Evolutionary conservation across 2,797 vertebrate species (phyloP).

Genomic region (Saguinus oedipus): DNA sequence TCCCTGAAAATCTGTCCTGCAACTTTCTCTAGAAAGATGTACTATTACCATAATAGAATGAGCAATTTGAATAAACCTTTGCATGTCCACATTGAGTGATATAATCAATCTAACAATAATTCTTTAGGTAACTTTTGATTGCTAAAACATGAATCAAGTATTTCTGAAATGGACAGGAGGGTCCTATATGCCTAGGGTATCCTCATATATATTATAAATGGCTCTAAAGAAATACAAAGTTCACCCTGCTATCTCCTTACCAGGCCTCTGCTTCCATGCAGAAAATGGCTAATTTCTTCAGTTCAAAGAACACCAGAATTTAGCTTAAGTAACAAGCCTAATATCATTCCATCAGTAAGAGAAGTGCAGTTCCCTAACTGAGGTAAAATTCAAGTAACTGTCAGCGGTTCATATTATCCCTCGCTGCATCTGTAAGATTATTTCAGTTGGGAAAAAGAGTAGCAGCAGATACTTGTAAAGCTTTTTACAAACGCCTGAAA

Average conservation of each 20-base stretch:
- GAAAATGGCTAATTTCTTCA: neutral
- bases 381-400: constrained; percentile 19
- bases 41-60: neutral
- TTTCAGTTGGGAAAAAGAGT: constrained; percentile 15
- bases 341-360: constrained; percentile 8
- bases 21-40: neutral
- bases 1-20: neutral
- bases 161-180: constrained; percentile 29
- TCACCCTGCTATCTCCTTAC: neutral
- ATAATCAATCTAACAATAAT: constrained; percentile 3
- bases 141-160: constrained; percentile 2
- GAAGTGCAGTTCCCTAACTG: neutral
- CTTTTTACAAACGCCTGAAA: constrained; percentile 71
- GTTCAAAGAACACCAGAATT: constrained; percentile 26
- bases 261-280: neutral
- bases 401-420: neutral
- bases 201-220: neutral
- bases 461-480: constrained; percentile 60
- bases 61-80: neutral
- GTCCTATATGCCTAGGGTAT: neutral
- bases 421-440: constrained; percentile 64
- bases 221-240: neutral
- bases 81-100: neutral
- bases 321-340: neutral
- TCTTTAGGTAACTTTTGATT: constrained; percentile 33